Evolutionary conservation across 1,140 invertebrate species (phyloP).

Genomic region (Hylaeus anthracinus): DNA sequence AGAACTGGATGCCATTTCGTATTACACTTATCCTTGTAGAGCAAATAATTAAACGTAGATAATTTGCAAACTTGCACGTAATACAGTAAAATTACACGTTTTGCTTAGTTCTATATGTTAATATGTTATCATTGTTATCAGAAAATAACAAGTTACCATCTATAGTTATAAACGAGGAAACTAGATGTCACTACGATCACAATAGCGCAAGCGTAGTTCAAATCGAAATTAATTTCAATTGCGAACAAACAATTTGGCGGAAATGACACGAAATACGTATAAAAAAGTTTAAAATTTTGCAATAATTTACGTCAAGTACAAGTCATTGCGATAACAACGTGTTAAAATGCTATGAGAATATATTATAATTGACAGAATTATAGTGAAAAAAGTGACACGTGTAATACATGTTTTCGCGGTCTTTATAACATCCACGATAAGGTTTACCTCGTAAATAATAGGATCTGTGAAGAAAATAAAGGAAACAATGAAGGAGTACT

Average conservation of each 20-base stretch:
- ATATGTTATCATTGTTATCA: too few relatives aligned
- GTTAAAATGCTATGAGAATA: not conserved
- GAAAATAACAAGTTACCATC: not conserved
- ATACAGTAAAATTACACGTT: not conserved
- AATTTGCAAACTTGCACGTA: not conserved
- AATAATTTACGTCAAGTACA: not conserved
- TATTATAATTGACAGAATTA: not conserved
- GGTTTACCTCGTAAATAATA: too few relatives aligned
- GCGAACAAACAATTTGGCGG: not conserved
- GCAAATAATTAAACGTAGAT: not conserved
- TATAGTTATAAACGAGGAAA: not conserved
- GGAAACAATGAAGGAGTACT: too few relatives aligned
- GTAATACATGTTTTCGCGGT: too few relatives aligned
- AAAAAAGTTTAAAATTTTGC: not conserved
- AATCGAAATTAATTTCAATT: slow-evolving; percentile 11
- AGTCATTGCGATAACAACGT: too few relatives aligned
- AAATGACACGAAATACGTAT: too few relatives aligned
- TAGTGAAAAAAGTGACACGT: not conserved
- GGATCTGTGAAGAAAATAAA: too few relatives aligned
- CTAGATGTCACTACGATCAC: not conserved
- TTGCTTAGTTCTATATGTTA: too few relatives aligned
- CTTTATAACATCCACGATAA: not conserved
- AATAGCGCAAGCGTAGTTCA: not conserved
- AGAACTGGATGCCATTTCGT: slow-evolving; percentile 2
- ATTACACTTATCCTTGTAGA: too few relatives aligned